These are phyloP conservation scores for Pangasius sanitwongsei DNA, from an alignment of 2,797 vertebrate genomes.

Conservation along the genomic window DNA sequence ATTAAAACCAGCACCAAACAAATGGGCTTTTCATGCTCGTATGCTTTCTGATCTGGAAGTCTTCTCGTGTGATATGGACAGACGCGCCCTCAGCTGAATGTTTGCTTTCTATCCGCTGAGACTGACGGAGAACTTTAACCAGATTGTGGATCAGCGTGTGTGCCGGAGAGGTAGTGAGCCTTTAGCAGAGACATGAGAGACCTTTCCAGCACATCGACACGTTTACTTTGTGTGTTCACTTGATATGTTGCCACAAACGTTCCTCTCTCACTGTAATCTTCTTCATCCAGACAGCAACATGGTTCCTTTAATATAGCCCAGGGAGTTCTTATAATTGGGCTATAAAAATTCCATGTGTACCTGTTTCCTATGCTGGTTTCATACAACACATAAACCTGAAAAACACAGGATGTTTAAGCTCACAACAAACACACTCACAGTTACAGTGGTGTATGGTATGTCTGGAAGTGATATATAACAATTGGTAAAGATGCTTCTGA, in stretches of 20 bases:
- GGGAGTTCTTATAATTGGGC: slow-evolving; percentile 16
- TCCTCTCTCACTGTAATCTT: slow-evolving; percentile 25
- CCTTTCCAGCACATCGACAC: slow-evolving; percentile 4
- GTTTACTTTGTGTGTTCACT: slow-evolving; percentile 21
- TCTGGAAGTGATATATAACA: slow-evolving; percentile 6
- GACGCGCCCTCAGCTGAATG: slow-evolving; percentile 22
- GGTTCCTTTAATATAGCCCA: slow-evolving; percentile 17
- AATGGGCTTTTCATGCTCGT: slow-evolving; percentile 18
- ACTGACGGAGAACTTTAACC: slow-evolving; percentile 13
- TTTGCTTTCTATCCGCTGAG: slow-evolving; percentile 23
- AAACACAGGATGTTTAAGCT: slow-evolving; percentile 18
- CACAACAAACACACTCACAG: not conserved
- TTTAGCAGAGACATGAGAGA: not conserved
- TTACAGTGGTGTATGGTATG: not conserved
- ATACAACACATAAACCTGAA: slow-evolving; percentile 32
- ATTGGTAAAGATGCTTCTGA: not conserved
- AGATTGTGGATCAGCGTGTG: slow-evolving; percentile 4
- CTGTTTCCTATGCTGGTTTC: slow-evolving; percentile 3
- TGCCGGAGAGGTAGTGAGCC: not conserved
- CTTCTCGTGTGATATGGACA: slow-evolving; percentile 22
- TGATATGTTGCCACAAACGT: slow-evolving; percentile 16
- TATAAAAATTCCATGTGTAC: slow-evolving; percentile 32
- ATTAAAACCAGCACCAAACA: slow-evolving; percentile 20
- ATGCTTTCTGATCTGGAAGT: slow-evolving; percentile 24
- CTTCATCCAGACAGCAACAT: slow-evolving; percentile 20